A percentile compares a stretch with the other conserved stretches of the same genome.
phyloP scores from a whole-genome alignment of 1,140 invertebrate genomes.

The Nylanderia fulva region DNA sequence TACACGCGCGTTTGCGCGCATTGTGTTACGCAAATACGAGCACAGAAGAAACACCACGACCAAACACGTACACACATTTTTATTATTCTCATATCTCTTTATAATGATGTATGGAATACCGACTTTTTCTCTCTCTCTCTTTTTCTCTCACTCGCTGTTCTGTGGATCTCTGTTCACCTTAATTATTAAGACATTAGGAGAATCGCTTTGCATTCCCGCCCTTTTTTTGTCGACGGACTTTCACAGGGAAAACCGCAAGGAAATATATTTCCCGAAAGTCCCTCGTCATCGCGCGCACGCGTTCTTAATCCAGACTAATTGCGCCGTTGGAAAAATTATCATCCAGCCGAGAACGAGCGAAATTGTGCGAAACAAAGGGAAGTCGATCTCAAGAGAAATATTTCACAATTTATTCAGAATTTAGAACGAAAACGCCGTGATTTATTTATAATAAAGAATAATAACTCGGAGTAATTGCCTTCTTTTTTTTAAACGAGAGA shows the following conservation, averaged over 20 bases:
- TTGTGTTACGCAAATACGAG: conserved; percentile 43
- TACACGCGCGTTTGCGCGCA: conserved; percentile 17
- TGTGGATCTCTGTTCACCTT: conserved; percentile 65
- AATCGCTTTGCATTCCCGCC: conserved; percentile 52
- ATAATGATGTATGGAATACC: conserved; percentile 51
- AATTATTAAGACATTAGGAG: conserved; percentile 55
- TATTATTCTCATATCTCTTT: conserved; percentile 38
- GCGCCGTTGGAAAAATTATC: conserved; percentile 24
- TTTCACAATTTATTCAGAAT: background rate
- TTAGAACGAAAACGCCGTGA: background rate
- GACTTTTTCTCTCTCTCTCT: conserved; percentile 61
- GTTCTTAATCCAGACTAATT: conserved; percentile 28
- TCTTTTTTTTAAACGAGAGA: background rate
- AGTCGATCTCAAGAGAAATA: background rate
- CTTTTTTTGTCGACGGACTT: conserved; percentile 36
- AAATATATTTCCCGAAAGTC: conserved; percentile 29
- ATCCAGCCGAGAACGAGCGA: conserved; percentile 46
- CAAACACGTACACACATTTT: conserved; percentile 16
- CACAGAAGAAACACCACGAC: conserved; percentile 21
- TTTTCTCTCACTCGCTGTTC: conserved; percentile 31
- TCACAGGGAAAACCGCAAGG: conserved; percentile 19
- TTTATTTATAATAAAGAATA: background rate
- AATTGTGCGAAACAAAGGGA: background rate
- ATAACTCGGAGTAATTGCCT: background rate
- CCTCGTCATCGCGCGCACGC: background rate